Conservation (phyloP, 2,888 invertebrate species). For the Xestia xanthographa region DNA sequence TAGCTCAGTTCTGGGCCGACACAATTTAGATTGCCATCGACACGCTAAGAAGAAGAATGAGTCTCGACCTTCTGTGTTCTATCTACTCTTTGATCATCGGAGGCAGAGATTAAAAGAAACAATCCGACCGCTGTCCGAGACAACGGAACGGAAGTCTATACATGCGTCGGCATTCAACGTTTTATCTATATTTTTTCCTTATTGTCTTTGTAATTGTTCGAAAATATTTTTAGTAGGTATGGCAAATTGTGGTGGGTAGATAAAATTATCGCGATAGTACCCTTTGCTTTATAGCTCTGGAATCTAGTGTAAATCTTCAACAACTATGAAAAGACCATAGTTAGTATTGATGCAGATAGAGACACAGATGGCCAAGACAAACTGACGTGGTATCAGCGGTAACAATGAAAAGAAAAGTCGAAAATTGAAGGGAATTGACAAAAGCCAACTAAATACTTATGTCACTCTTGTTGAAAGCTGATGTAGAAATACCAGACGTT, state of each 20-base stretch:
- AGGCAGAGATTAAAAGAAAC: slow-evolving; percentile 84
- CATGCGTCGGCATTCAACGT: slow-evolving; percentile 76
- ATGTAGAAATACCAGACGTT: not conserved
- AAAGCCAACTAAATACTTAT: not conserved
- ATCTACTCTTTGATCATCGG: slow-evolving; percentile 38
- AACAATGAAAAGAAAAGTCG: not conserved
- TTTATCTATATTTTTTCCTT: slow-evolving; percentile 65
- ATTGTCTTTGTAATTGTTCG: slow-evolving; percentile 42
- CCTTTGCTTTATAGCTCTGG: not conserved
- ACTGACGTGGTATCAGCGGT: no score
- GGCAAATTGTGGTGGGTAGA: slow-evolving; percentile 12
- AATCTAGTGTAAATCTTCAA: slow-evolving; percentile 1
- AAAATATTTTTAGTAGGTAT: slow-evolving; percentile 28
- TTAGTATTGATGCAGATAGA: not conserved
- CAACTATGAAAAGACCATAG: not conserved
- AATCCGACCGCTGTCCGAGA: slow-evolving; percentile 80
- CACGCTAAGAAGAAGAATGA: no score
- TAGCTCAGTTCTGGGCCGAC: no score
- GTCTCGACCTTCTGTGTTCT: slow-evolving; percentile 22
- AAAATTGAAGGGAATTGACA: not conserved
- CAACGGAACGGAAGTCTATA: slow-evolving; percentile 86
- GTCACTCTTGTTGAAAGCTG: not conserved
- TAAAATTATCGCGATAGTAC: not conserved
- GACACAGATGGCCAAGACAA: no score
- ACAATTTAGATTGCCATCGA: no score